Evolutionary conservation across 2,797 vertebrate species (phyloP), one percentile per base, ranked within the genome.

Genomic region (Onychomys arenicola): DNA sequence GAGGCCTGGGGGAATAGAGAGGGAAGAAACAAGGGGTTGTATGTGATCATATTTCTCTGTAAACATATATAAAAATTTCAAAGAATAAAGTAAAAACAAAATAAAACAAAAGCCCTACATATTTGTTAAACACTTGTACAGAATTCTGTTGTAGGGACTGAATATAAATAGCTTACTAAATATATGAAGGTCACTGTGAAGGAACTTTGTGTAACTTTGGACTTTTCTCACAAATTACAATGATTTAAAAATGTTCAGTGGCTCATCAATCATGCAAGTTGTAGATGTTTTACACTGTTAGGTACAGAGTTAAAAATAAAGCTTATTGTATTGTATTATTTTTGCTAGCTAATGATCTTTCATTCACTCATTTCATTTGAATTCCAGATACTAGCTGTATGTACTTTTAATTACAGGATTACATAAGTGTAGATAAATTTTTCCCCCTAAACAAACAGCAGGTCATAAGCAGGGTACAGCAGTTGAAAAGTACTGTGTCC

Each of bases 181-280:
- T 75, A 77, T 88, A 10, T 55, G 37, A 83, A 77, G 21, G 67
- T 27, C 17, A 37, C 40, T 90, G 19, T 94, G 43, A 81, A 85
- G 71, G 67, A 90, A 94, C 84, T 83, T 52, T 55, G 80, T 87
- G 52, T 52, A 57, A 78, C 27, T 95, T 75, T 94, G 89, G 94
- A 89, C 5, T 73, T 46, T 89, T 86, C 71, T 67, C 71, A 73
- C 85, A 89, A 82, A 83, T 96, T 76, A 80, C 78, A n/a, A 85
- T 76, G 75, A 90, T 46, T 95, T 89, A 46, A 90, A 29, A 43
- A 88, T 65, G 27, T 57, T 63, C n/a, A 91, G 32, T 83, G 88
- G 55, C 37, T 96, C 61, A 89, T 89, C 61, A 93, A 87, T 77
- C 90, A 76, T 55, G n/a, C 21, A 81, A 10, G 65, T 81, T 49